Evolutionary conservation across 2,888 invertebrate genomes (phyloP).

Genomic region (Drosophila mimica): DNA sequence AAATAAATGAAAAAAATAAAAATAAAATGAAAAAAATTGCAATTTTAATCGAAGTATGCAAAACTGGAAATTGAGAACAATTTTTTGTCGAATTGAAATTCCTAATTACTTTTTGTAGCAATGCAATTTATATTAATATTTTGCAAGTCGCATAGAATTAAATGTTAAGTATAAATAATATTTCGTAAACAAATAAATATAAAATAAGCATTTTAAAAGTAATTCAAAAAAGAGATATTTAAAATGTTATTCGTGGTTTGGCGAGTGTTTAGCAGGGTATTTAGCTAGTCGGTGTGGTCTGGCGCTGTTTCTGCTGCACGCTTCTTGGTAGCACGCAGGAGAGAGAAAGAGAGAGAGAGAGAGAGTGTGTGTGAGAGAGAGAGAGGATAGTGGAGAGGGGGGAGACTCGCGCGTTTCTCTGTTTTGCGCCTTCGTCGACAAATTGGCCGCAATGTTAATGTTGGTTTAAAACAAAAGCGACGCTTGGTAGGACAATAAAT

Average conservation of each 20-base stretch:
- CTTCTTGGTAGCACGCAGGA: conserved; percentile 30
- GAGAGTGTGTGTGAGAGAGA: not conserved
- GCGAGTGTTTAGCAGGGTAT: conserved; percentile 1
- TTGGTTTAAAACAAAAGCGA: conserved; percentile 75
- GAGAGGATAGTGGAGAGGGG: not conserved
- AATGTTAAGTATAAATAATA: not conserved
- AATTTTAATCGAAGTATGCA: not conserved
- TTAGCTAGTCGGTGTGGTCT: not conserved
- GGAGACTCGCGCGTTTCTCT: conserved; percentile 45
- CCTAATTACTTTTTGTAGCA: not conserved
- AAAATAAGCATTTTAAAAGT: not conserved
- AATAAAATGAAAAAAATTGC: too few species aligned
- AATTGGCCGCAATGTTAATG: conserved; percentile 71
- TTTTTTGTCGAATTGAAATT: not conserved
- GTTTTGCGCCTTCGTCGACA: conserved; percentile 65
- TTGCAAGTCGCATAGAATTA: not conserved
- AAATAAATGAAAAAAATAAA: not conserved
- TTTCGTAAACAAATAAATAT: not conserved
- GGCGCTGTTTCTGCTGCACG: conserved; percentile 45
- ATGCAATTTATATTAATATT: not conserved
- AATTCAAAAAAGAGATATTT: not conserved
- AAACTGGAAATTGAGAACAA: not conserved
- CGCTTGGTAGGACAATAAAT: conserved; percentile 64
- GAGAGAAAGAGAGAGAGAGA: not conserved
- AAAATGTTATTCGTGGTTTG: not conserved